phyloP scores from a whole-genome alignment of 23 tunicate genomes.

The Ascidia mentula region DNA sequence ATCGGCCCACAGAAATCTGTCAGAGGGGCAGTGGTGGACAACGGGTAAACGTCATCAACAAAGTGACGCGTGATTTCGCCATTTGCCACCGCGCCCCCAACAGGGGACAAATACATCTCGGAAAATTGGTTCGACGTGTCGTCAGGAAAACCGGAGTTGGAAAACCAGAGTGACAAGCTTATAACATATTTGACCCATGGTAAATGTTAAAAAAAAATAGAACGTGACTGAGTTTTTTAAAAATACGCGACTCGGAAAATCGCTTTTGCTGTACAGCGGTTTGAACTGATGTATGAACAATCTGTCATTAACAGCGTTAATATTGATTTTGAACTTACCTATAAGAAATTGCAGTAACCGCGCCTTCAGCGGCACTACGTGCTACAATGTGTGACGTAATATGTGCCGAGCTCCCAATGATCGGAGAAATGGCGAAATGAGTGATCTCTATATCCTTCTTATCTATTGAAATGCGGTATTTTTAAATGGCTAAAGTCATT shows the following conservation, averaged over 20 bases:
- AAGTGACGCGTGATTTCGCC: constrained; percentile 20
- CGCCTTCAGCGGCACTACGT: constrained; percentile 15
- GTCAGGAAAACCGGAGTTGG: not conserved
- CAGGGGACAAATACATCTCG: constrained; percentile 19
- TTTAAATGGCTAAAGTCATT: not conserved
- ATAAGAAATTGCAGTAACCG: constrained; percentile 3
- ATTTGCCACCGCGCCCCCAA: constrained; percentile 11
- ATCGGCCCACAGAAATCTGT: constrained; percentile 18
- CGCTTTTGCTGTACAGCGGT: no score
- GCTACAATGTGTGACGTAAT: constrained; percentile 26
- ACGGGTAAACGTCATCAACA: constrained; percentile 17
- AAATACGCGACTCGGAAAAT: no score
- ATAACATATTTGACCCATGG: no score
- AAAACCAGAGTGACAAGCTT: constrained; percentile 30
- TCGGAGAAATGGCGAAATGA: constrained; percentile 16
- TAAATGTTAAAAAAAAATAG: not conserved
- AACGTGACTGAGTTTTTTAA: not conserved
- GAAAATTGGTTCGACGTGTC: constrained; percentile 1
- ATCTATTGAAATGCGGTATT: constrained; percentile 8
- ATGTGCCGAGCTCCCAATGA: not conserved
- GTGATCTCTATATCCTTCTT: constrained; percentile 20
- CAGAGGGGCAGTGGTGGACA: not conserved
- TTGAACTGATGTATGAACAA: no score
- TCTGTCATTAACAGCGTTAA: no score
- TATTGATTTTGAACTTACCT: constrained; percentile 13